A percentile compares a stretch with the other conserved stretches of the same genome.
Conservation (phyloP, 2,888 invertebrate genomes). For the Galeruca laticollis region DNA sequence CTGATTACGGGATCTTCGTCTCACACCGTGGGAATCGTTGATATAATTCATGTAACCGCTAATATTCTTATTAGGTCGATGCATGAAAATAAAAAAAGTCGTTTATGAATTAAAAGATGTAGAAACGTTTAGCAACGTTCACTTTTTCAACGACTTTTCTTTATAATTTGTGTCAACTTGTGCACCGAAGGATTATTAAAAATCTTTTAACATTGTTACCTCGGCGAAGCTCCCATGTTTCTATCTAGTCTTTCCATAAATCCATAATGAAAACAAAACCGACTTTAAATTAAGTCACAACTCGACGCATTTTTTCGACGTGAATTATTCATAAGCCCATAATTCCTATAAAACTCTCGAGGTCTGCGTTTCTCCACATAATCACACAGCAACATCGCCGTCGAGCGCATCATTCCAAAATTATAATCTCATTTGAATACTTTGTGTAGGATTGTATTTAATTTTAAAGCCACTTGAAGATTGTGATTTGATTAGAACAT, state of each 20-base stretch:
- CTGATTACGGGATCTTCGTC: no score
- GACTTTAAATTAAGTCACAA: slow-evolving; percentile 20
- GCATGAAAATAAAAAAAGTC: no score
- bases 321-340: slow-evolving; percentile 27
- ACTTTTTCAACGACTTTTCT: no score
- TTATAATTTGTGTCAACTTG: no score
- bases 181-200: not conserved
- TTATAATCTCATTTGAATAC: slow-evolving; percentile 4
- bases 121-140: no score
- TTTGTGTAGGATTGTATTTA: not conserved
- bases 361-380: slow-evolving; percentile 13
- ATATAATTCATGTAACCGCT: no score
- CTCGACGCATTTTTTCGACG: slow-evolving; percentile 16
- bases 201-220: not conserved
- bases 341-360: slow-evolving; percentile 20
- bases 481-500: no score
- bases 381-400: slow-evolving; percentile 6
- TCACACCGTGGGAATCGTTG: no score
- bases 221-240: not conserved
- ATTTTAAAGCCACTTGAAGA: no score
- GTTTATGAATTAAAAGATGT: no score
- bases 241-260: not conserved
- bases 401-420: not conserved
- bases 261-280: slow-evolving; percentile 24
- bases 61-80: no score